These are phyloP conservation scores for Magallana ariakensis DNA, from an alignment of 1,140 invertebrate species.

Conservation along the genomic window DNA sequence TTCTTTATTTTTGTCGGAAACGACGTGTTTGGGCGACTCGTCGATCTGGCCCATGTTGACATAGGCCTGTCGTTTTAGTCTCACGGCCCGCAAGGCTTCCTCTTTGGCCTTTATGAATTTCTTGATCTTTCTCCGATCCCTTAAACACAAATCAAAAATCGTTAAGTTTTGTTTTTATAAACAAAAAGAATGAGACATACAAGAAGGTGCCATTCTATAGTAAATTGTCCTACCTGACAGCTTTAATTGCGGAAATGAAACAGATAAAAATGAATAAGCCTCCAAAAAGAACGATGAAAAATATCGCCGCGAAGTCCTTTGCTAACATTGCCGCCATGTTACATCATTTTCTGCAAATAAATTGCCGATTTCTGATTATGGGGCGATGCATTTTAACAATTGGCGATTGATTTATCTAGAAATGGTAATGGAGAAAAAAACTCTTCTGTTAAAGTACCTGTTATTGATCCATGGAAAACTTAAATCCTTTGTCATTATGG, in stretches of 20 bases:
- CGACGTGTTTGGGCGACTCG: not conserved
- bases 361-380: not conserved
- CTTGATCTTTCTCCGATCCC: not conserved
- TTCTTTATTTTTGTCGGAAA: not conserved
- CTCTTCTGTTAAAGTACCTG: not conserved
- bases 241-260: slow-evolving; percentile 7
- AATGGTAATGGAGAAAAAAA: not conserved
- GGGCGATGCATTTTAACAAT: not conserved
- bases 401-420: not conserved
- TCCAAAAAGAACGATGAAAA: slow-evolving; percentile 16
- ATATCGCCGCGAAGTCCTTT: not conserved
- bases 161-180: too few relatives aligned
- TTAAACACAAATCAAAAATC: not conserved
- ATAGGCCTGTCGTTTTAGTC: not conserved
- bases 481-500: too few relatives aligned
- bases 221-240: not conserved
- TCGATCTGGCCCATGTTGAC: slow-evolving; percentile 13
- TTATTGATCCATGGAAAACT: not conserved
- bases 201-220: too few relatives aligned
- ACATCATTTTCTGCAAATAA: slow-evolving; percentile 1
- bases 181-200: too few relatives aligned
- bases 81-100: not conserved
- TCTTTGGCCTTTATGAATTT: slow-evolving; percentile 24
- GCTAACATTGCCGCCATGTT: not conserved
- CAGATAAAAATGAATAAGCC: slow-evolving; percentile 19